Evolutionary conservation across 2,797 vertebrate species (phyloP).

Genomic region (Peromyscus eremicus): DNA sequence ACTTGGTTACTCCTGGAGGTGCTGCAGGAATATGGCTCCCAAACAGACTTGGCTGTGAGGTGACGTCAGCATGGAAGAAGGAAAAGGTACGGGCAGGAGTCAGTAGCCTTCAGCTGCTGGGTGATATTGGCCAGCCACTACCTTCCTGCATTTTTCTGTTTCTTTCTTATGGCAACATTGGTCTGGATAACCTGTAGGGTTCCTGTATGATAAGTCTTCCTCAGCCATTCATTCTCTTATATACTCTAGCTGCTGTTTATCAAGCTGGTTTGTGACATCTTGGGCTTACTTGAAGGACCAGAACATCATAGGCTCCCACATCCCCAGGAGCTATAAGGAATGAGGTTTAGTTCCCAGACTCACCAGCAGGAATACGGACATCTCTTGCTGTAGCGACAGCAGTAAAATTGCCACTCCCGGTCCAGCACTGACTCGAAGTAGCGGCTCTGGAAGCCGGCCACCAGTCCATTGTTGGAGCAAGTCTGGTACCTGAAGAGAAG

Average conservation of each 20-base stretch:
- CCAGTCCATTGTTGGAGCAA: conserved; percentile 96
- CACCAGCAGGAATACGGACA: conserved; percentile 98
- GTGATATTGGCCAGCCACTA: too few relatives aligned
- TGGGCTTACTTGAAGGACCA: not conserved
- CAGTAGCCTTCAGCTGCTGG: not conserved
- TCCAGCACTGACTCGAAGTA: conserved; percentile 97
- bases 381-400: conserved; percentile 95
- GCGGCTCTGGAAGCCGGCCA: conserved; percentile 97
- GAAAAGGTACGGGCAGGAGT: not conserved
- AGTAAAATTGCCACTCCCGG: conserved; percentile 99
- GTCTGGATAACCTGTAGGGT: too few relatives aligned
- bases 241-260: not conserved
- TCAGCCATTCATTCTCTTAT: not conserved
- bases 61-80: not conserved
- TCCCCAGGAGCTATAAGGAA: accelerated
- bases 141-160: not conserved
- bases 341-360: conserved; percentile 76
- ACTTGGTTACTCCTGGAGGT: not conserved
- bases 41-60: not conserved
- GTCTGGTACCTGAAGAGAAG: conserved; percentile 93
- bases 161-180: not conserved
- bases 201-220: not conserved
- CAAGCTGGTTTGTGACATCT: not conserved
- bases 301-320: too few relatives aligned
- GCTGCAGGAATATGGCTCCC: not conserved